Base-by-base conservation (phyloP, 2,888 invertebrate genomes). In the Hermaeophaga mercurialis region DNA sequence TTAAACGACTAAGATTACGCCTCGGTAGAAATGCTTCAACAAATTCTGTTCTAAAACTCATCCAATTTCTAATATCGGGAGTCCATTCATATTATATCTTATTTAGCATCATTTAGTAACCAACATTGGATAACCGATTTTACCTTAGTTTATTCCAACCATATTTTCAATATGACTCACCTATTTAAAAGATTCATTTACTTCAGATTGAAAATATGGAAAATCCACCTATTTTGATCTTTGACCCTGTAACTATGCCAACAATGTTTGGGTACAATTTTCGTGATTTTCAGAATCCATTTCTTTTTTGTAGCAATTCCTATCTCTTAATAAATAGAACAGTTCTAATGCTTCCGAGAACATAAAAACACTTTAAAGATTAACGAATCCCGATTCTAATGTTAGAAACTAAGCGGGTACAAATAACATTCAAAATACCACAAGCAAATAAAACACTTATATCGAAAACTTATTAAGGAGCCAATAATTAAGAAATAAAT, bases 31-130 rank as follows among this genome's bases (percentile, higher is more conserved):
- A 67, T 18, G 67, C 64, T 17, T 64, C 64, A 7, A 49, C 9
- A 65, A 66, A 67, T 22, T 67, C 65, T 18, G 60, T 39, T 28
- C 59, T 50, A 61, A 65, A 68, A 18, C 36, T 49, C n/a, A 38
- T 43, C 63, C 65, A 68, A 46, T 50, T 47, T 56, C 58, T 56
- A 11, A 46, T 45, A 12, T 53, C 55, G 17, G 65, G 64, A 11
- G 38, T 41, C 64, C 67, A 67, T 5, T 62, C 60, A 33, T 54
- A 56, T 54, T 60, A 61, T 17, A 38, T 47, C 47, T 61, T 60
- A 11, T n/a, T n/a, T n/a, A n/a, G 57, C 33, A 33, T 49, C 39
- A 11, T 39, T 46, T 8, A 26, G 14, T 24, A 62, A 45, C 58
- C 60, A 12, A 62, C 14, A 24, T 56, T 59, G 4, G 44, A 26